A percentile compares a stretch with the other conserved stretches of the same genome.
Evolutionary conservation across 2,113 vertebrate species (phyloP).

Genomic region (Nipponia nippon): DNA sequence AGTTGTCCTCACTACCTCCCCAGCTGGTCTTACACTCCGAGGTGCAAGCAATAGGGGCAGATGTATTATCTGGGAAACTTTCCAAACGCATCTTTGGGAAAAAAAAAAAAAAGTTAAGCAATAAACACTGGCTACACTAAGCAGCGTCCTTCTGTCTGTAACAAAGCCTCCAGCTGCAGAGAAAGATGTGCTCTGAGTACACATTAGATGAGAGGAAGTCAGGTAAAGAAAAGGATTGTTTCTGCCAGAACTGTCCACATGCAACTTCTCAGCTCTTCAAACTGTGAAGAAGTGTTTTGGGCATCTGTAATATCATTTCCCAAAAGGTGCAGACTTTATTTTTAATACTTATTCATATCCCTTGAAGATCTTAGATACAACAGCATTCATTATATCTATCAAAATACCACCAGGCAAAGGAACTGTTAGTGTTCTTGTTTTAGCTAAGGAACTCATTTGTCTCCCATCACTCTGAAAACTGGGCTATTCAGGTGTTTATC

Average conservation of each 20-base stretch:
- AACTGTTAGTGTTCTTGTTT: not conserved
- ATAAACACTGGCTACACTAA: slow-evolving; percentile 6
- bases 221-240: not conserved
- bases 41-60: slow-evolving; percentile 59
- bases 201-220: not conserved
- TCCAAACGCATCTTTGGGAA: slow-evolving; percentile 66
- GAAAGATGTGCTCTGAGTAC: slow-evolving; percentile 9
- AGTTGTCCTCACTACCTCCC: slow-evolving; percentile 30
- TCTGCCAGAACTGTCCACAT: not conserved
- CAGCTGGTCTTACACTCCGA: not conserved
- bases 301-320: not conserved
- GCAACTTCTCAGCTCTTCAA: not conserved
- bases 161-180: slow-evolving; percentile 46
- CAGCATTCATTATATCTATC: not conserved
- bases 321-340: not conserved
- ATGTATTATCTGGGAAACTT: slow-evolving; percentile 66
- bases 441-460: not conserved
- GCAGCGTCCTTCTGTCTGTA: slow-evolving; percentile 47
- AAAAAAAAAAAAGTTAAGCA: not conserved
- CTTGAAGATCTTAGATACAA: not conserved
- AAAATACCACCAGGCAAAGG: not conserved
- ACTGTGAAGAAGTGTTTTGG: not conserved
- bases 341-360: not conserved
- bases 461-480: not conserved
- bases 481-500: not conserved